phyloP scores from a whole-genome alignment of 2,797 vertebrate genomes.

The Staurois parvus region DNA sequence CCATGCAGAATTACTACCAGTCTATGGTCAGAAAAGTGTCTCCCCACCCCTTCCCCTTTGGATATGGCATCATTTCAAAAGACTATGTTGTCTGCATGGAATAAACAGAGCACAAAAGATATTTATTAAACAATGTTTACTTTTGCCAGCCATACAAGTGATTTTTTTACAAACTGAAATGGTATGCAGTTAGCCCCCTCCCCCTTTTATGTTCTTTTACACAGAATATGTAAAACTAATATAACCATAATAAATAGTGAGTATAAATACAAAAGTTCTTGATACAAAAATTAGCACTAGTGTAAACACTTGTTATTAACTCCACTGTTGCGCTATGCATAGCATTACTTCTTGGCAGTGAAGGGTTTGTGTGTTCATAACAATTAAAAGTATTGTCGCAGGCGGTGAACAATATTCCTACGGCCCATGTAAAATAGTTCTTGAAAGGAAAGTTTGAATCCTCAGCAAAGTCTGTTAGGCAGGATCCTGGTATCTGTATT shows the following conservation, averaged over 20 bases:
- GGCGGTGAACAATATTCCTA: slow-evolving; percentile 4
- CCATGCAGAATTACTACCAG: too few species aligned
- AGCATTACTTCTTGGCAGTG: slow-evolving; percentile 49
- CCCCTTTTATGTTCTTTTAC: slow-evolving; percentile 8
- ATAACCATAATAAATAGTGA: slow-evolving; percentile 55
- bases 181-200: background rate
- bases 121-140: slow-evolving; percentile 55
- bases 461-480: slow-evolving; percentile 20
- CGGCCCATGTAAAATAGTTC: slow-evolving; percentile 24
- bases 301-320: slow-evolving; percentile 54
- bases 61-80: too few species aligned
- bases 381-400: slow-evolving; percentile 15
- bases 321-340: slow-evolving; percentile 46
- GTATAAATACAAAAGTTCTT: slow-evolving; percentile 56
- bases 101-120: slow-evolving; percentile 63
- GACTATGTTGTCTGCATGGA: too few species aligned
- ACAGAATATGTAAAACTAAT: slow-evolving; percentile 53
- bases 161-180: slow-evolving; percentile 16
- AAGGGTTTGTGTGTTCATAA: slow-evolving; percentile 27
- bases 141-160: slow-evolving; percentile 40
- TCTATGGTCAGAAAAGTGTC: too few species aligned
- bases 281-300: slow-evolving; percentile 56
- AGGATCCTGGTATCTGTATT: slow-evolving; percentile 1
- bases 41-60: too few species aligned
- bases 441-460: slow-evolving; percentile 20